Conservation (phyloP, 2,113 vertebrate species). For the Pterocles orientalis region DNA sequence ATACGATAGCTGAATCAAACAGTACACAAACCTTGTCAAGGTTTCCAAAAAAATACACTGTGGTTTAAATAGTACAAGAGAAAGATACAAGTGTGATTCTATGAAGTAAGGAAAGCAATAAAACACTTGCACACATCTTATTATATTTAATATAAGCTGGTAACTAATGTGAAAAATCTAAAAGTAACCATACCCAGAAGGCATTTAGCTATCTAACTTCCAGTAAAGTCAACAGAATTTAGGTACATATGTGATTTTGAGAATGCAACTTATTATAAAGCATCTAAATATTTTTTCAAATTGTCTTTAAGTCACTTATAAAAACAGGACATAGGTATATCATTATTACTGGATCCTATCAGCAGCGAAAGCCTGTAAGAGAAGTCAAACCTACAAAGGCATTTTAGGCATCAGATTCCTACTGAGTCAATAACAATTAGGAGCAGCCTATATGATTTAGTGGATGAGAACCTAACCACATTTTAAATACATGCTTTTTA, state of each 20-base stretch:
- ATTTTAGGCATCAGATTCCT: background rate
- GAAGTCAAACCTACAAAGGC: background rate
- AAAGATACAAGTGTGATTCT: background rate
- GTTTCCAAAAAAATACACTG: background rate
- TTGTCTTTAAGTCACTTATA: background rate
- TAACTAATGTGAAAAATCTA: background rate
- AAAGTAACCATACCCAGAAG: background rate
- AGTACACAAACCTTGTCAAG: background rate
- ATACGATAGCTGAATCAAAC: background rate
- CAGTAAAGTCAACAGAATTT: background rate
- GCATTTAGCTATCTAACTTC: background rate
- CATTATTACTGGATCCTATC: background rate
- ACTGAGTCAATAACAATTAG: background rate
- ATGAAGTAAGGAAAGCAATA: background rate
- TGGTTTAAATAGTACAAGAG: background rate
- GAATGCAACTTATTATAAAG: background rate
- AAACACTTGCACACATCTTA: background rate
- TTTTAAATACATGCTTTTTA: slow-evolving; percentile 17
- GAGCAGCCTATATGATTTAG: background rate
- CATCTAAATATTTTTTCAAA: background rate
- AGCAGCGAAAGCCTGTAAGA: slow-evolving; percentile 32
- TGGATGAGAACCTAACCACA: background rate
- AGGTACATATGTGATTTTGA: background rate
- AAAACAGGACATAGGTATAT: background rate
- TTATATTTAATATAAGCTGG: background rate